Base-by-base conservation (phyloP, 2,888 invertebrate genomes). In the Athalia cordata region DNA sequence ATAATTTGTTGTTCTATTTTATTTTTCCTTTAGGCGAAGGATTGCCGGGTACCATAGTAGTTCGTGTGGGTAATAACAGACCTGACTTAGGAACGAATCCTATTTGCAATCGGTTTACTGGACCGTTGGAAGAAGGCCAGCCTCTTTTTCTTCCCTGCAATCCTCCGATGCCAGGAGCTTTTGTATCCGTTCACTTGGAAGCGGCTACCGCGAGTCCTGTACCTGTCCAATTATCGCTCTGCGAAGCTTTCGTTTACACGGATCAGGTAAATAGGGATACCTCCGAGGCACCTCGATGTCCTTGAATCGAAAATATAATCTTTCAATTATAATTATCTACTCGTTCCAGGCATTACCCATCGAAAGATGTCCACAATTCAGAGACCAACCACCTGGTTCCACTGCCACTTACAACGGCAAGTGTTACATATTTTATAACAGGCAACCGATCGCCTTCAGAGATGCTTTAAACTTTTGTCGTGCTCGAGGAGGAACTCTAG, bases 341-440 rank as follows among this genome's bases (percentile, higher is more conserved):
- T 15, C 72, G 57, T 80, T 81, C 3, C 92, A 95, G 92, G 97
- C 97, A 0, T 89, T 97, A 80, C 97, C 97, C 0, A 97, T 98
- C 78, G 98, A 98, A 89, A 92, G 97, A 74, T 98, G 98, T 87
- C 98, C 98, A 0, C 96, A 97, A 84, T 98, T 97, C 91, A 91
- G 98, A 43, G 97, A 98, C 86, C 97, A 97, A 88, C 97, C 97
- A 0, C 97, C 97, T 0, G 98, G 98, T 43, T 96, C 96, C 78
- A 95, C 97, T 0, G 97, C 97, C 0, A 97, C 97, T 0, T 98
- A 98, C 91, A 97, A 98, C 86, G 97, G 98, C 80, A 98, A 97
- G 91, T 98, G 98, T 88, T 98, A 98, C 90, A 96, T 97, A 80
- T 98, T 98, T 92, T 97, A 98, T 91, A 96, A 96, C 87, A 92